A percentile compares a stretch with the other conserved stretches of the same genome.
These are phyloP conservation scores for Sebastes variabilis DNA, from an alignment of 2,797 vertebrate genomes.

Conservation along the genomic window DNA sequence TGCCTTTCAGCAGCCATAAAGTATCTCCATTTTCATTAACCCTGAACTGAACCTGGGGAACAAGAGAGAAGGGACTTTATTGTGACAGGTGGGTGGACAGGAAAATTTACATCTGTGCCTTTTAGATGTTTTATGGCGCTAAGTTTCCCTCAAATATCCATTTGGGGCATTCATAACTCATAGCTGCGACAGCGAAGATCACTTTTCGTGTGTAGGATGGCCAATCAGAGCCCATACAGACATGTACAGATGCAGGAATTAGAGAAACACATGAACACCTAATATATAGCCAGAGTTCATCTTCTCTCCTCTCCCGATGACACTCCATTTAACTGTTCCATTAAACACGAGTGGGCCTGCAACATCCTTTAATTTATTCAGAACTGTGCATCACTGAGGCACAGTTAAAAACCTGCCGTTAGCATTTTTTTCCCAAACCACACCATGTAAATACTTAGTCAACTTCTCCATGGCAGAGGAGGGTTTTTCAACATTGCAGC, in stretches of 20 bases:
- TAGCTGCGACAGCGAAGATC: slow-evolving; percentile 27
- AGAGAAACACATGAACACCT: slow-evolving; percentile 26
- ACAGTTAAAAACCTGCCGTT: slow-evolving; percentile 33
- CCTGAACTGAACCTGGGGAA: slow-evolving; percentile 64
- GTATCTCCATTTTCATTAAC: slow-evolving; percentile 67
- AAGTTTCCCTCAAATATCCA: slow-evolving; percentile 18
- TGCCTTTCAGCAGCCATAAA: slow-evolving; percentile 54
- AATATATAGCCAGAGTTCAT: slow-evolving; percentile 43
- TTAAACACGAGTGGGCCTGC: slow-evolving; percentile 49
- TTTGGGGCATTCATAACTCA: slow-evolving; percentile 31
- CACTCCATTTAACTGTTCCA: slow-evolving; percentile 58
- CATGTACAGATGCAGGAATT: slow-evolving; percentile 19
- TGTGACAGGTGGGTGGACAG: slow-evolving; percentile 39
- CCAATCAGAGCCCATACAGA: slow-evolving; percentile 13
- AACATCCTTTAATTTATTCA: slow-evolving; percentile 59
- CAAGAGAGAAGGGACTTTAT: slow-evolving; percentile 40
- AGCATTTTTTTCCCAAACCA: background rate
- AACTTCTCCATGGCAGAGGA: slow-evolving; percentile 20
- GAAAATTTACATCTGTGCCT: slow-evolving; percentile 40
- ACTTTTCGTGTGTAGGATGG: slow-evolving; percentile 12
- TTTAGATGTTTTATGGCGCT: slow-evolving; percentile 43
- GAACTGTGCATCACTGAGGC: slow-evolving; percentile 28
- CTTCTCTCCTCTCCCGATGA: slow-evolving; percentile 21
- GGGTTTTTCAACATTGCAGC: slow-evolving; percentile 28
- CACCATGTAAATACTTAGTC: slow-evolving; percentile 32